A percentile compares a stretch with the other conserved stretches of the same genome.
phyloP scores from a whole-genome alignment of 35 echinoderm and acorn worm genomes.

The Diadema setosum region DNA sequence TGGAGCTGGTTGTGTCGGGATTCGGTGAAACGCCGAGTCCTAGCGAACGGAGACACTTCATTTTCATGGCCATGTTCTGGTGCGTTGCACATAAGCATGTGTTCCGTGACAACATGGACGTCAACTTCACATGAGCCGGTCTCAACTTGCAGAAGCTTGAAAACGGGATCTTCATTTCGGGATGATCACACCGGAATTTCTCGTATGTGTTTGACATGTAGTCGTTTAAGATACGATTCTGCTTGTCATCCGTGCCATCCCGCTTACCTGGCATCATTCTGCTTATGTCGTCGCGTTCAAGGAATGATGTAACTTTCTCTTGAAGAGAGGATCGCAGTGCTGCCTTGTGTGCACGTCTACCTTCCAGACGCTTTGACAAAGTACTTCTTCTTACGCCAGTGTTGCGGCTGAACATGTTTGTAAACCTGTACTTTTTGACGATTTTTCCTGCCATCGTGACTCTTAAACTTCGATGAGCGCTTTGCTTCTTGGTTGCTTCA shows the following conservation, averaged over 20 bases:
- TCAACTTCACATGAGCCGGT: constrained; percentile 36
- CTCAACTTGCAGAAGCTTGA: constrained; percentile 12
- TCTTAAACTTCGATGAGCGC: neutral
- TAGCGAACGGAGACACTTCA: neutral
- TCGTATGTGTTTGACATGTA: neutral
- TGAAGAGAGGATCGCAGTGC: neutral
- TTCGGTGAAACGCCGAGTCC: constrained; percentile 32
- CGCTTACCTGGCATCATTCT: constrained; percentile 39
- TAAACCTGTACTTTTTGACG: constrained; percentile 22
- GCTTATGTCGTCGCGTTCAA: constrained; percentile 50
- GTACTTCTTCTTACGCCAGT: neutral
- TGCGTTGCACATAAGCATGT: constrained; percentile 34
- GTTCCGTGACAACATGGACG: constrained; percentile 23
- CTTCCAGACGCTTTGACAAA: neutral
- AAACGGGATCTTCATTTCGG: neutral
- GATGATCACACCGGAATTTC: constrained; percentile 3
- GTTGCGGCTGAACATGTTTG: neutral
- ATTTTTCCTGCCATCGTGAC: neutral
- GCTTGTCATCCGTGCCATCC: neutral
- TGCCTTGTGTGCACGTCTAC: neutral
- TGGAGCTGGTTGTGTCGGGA: constrained; percentile 44
- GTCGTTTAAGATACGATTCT: constrained; percentile 26
- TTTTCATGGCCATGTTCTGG: constrained; percentile 61
- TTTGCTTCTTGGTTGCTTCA: neutral
- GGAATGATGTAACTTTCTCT: constrained; percentile 31